Percentiles rank a stretch among this genome's conserved stretches.
Evolutionary conservation across 2,888 invertebrate species (phyloP).

Genomic region (Tholera decimalis): DNA sequence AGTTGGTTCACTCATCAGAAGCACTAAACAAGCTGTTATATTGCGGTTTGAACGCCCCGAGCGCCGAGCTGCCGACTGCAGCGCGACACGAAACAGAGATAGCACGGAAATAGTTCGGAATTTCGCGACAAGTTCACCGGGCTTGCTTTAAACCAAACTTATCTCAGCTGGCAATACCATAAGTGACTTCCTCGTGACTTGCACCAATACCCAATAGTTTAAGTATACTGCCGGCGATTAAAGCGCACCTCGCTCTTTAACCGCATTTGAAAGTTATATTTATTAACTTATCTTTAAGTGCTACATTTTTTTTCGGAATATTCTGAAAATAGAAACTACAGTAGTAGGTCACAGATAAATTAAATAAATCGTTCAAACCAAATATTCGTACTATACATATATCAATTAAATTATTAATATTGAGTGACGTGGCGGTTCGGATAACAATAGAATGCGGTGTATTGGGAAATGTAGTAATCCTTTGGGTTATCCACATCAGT

Average conservation of each 20-base stretch:
- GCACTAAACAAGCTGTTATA: constrained; percentile 53
- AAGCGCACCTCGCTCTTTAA: constrained; percentile 6
- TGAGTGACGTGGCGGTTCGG: constrained; percentile 20
- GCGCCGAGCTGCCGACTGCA: constrained; percentile 52
- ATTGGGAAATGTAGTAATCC: constrained; percentile 29
- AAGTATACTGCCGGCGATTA: not conserved
- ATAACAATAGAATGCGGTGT: constrained; percentile 40
- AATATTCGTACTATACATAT: constrained; percentile 3
- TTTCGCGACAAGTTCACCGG: constrained; percentile 70
- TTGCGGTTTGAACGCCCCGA: constrained; percentile 47
- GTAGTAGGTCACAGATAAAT: not conserved
- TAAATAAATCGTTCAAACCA: not conserved
- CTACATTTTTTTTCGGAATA: not conserved
- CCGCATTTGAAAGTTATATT: constrained; percentile 8
- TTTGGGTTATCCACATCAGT: constrained; percentile 26
- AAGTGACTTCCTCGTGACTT: constrained; percentile 63
- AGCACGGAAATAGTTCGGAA: constrained; percentile 67
- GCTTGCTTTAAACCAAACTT: constrained; percentile 69
- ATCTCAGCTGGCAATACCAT: constrained; percentile 68
- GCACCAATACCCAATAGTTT: constrained; percentile 40
- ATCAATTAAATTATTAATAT: constrained; percentile 42
- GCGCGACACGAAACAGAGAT: constrained; percentile 63
- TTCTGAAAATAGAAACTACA: not conserved
- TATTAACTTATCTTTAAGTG: not conserved
- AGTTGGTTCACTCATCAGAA: constrained; percentile 34